Percentiles rank a stretch among this genome's conserved stretches.
These are phyloP conservation scores for Limnodromus scolopaceus DNA, from an alignment of 2,797 vertebrate genomes.

Conservation along the genomic window DNA sequence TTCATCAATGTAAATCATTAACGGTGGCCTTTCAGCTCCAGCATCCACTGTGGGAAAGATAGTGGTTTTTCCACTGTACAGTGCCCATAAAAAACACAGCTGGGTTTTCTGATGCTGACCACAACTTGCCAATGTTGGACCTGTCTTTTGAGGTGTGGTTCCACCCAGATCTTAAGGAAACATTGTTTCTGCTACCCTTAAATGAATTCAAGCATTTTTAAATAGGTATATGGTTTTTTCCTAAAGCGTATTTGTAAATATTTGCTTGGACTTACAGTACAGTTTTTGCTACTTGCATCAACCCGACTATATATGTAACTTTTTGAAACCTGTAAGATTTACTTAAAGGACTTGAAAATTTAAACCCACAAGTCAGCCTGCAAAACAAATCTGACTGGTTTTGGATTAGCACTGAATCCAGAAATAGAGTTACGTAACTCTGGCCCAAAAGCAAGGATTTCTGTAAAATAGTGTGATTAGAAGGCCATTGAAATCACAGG, in stretches of 20 bases:
- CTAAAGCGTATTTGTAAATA: neutral
- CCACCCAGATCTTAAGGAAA: neutral
- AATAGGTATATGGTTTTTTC: neutral
- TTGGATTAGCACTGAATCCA: neutral
- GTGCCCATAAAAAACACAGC: neutral
- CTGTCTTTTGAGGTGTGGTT: accelerated
- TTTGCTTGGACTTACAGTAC: neutral
- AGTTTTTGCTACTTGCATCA: neutral
- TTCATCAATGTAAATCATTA: neutral
- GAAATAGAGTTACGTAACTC: neutral
- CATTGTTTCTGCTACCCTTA: neutral
- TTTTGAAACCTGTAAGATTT: neutral
- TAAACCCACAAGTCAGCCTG: neutral
- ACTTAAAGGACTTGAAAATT: neutral
- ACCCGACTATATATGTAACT: neutral
- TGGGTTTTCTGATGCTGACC: neutral
- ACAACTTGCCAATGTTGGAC: neutral
- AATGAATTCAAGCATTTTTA: neutral
- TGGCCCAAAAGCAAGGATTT: neutral
- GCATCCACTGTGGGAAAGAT: neutral
- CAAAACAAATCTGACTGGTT: neutral
- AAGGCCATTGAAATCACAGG: neutral
- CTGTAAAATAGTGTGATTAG: neutral
- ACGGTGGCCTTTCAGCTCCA: neutral
- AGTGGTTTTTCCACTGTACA: neutral